Evolutionary conservation across 2,888 invertebrate species (phyloP), one percentile per base, ranked within the genome.

Genomic region (Cephus sareptanus): DNA sequence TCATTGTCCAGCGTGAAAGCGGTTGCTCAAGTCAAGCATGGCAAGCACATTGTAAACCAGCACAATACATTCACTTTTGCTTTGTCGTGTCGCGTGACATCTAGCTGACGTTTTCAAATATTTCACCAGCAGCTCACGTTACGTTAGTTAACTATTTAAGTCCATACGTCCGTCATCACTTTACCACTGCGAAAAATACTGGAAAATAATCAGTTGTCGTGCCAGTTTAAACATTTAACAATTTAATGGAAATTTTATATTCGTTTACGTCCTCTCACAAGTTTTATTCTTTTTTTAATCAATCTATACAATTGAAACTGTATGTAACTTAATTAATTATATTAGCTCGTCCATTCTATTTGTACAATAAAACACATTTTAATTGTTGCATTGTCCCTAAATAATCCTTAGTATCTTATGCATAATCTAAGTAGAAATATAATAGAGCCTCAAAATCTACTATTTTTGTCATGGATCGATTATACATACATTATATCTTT

Each of bases 1-100:
- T 71, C 71, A 71, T 31, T 71, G 71, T 71, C 71, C 71, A 71
- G 31, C 31, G 71, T 30, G 71, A 71, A 71, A 30, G 31, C 33
- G 9, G 33, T 31, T 34, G 12, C 71, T 34, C 71, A 34, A 71
- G 71, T 15, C 71, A 71, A 71, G 71, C 31, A 34, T 31, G 70
- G 15, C 3, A 34, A 13, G 71, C 34, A 9, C 71, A 71, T 71
- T 71, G 71, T 71, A 71, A 56, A 34, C 31, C 31, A 34, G 71
- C 12, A 71, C 34, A 71, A 71, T 71, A 34, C 30, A 23, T 23
- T 56, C 56, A 56, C 56, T 23, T 56, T 15, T 56, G 23, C 56
- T 56, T 56, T 23, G 56, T 56, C 56, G 56, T 56, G 56, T 23
- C 23, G 56, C 23, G 56, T 56, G 9, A 9, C 12, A 11, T 12